These are phyloP conservation scores for Oligia strigilis DNA, from an alignment of 2,888 invertebrate genomes.

Conservation along the genomic window DNA sequence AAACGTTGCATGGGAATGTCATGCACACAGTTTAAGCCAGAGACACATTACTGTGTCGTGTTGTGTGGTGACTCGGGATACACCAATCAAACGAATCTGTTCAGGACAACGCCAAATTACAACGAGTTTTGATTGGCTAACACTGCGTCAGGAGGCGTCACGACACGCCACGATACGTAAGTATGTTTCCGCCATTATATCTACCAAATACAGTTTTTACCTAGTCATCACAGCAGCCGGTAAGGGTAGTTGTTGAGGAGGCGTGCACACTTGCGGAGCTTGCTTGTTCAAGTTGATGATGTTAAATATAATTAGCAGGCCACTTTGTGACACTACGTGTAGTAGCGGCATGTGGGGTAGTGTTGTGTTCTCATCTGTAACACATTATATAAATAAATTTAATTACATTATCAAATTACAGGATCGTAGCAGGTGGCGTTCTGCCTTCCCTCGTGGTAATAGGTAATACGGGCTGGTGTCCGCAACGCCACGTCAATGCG, in stretches of 20 bases:
- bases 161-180: too few relatives aligned
- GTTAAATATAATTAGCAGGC: conserved; percentile 94
- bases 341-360: conserved; percentile 95
- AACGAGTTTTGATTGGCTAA: too few relatives aligned
- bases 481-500: too few relatives aligned
- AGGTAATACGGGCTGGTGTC: too few relatives aligned
- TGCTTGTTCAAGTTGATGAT: conserved; percentile 93
- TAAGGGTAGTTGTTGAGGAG: conserved; percentile 88
- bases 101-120: too few relatives aligned
- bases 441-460: too few relatives aligned
- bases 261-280: conserved; percentile 91
- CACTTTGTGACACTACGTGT: conserved; percentile 94
- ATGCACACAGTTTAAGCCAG: not conserved
- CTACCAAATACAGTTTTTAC: conserved; percentile 62
- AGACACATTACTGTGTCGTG: too few relatives aligned
- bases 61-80: too few relatives aligned
- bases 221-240: conserved; percentile 77
- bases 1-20: not conserved
- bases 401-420: not conserved
- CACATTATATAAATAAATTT: not conserved
- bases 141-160: too few relatives aligned
- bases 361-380: conserved; percentile 90
- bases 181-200: not conserved
- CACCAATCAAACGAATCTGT: too few relatives aligned
- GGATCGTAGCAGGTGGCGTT: too few relatives aligned